Conservation (phyloP, 2,113 vertebrate species). For the Mus spicilegus region DNA sequence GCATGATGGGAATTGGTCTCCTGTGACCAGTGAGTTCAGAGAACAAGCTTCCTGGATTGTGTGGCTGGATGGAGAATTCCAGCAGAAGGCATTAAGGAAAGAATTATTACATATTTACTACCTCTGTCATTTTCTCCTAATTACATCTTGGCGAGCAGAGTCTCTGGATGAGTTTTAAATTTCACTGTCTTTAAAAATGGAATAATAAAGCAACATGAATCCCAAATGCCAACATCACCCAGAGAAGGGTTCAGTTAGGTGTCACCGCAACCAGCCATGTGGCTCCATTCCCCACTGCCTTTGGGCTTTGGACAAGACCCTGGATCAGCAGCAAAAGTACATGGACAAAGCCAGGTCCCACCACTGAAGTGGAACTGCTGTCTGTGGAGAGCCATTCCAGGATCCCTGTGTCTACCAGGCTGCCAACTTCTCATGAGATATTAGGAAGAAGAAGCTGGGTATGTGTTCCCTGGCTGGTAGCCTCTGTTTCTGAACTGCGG, state of each 20-base stretch:
- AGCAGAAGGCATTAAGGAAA: slow-evolving; percentile 75
- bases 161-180: slow-evolving; percentile 77
- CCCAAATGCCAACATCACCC: slow-evolving; percentile 49
- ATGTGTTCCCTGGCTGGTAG: not conserved
- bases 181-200: slow-evolving; percentile 74
- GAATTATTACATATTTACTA: slow-evolving; percentile 81
- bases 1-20: slow-evolving; percentile 65
- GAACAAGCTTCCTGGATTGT: slow-evolving; percentile 59
- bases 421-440: not conserved
- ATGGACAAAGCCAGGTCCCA: not conserved
- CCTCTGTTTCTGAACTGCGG: not conserved
- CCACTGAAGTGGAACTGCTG: not conserved
- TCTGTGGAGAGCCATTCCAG: not conserved
- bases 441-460: not conserved
- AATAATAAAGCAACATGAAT: slow-evolving; percentile 74
- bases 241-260: slow-evolving; percentile 36
- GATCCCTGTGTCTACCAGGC: not conserved
- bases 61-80: slow-evolving; percentile 53
- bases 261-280: not conserved
- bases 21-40: slow-evolving; percentile 64
- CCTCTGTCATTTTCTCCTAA: slow-evolving; percentile 81
- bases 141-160: slow-evolving; percentile 79
- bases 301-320: not conserved
- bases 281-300: not conserved
- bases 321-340: not conserved